Evolutionary conservation across 2,797 vertebrate genomes (phyloP).

Genomic region (Scleropages formosus): DNA sequence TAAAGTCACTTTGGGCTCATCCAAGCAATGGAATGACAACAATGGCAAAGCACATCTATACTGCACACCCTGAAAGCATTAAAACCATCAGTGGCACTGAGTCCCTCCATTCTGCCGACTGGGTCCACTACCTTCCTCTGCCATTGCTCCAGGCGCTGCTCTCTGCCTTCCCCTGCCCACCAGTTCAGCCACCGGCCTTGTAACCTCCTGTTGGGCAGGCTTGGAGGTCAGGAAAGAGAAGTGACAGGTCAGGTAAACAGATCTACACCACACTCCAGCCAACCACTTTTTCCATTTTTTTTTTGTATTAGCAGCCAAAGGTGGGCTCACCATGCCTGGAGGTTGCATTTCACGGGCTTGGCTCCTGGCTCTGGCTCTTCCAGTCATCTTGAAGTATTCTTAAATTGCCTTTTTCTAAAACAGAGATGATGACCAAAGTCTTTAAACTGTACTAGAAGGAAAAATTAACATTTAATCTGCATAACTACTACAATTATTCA

Average conservation of each 20-base stretch:
- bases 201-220: conserved; percentile 1
- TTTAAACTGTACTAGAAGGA: no score
- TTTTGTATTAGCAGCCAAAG: neutral
- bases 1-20: no score
- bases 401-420: no score
- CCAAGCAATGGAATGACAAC: no score
- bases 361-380: conserved; percentile 80
- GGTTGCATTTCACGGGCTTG: conserved; percentile 67
- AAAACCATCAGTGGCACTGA: no score
- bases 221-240: no score
- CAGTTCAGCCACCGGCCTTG: conserved; percentile 48
- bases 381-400: conserved; percentile 72
- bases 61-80: no score
- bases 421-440: no score
- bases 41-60: no score
- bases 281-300: neutral
- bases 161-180: conserved; percentile 70
- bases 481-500: no score
- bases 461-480: no score
- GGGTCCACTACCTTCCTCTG: conserved; percentile 64
- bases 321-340: conserved; percentile 56
- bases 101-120: neutral
- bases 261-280: neutral
- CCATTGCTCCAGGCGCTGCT: conserved; percentile 35
- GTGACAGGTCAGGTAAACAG: conserved; percentile 33